A percentile compares a stretch with the other conserved stretches of the same genome.
phyloP scores from a whole-genome alignment of 2,888 invertebrate genomes.

The Epinotia nisella region DNA sequence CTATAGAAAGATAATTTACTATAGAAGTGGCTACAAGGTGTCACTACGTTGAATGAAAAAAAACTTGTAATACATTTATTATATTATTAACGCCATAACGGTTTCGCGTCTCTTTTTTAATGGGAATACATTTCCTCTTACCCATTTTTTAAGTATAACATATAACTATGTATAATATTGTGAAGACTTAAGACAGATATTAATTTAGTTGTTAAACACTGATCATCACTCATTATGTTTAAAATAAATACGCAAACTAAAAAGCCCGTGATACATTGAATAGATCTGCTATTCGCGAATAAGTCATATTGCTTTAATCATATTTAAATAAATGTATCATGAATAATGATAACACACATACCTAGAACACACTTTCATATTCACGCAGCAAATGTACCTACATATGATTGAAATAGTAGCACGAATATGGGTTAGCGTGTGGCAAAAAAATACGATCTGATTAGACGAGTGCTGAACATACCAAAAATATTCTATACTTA shows the following conservation, averaged over 20 bases:
- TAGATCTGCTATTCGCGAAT: conserved; percentile 9
- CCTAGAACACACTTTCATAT: conserved; percentile 30
- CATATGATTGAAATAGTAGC: conserved; percentile 24
- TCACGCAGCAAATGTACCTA: conserved; percentile 23
- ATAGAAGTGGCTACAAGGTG: too few species aligned
- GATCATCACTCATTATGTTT: background rate
- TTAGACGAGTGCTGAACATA: conserved; percentile 19
- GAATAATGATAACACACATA: conserved; percentile 25
- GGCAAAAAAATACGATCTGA: conserved; percentile 38
- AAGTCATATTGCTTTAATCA: background rate
- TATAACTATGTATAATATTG: too few species aligned
- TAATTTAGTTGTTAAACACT: background rate
- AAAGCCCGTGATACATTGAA: background rate
- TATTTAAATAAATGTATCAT: conserved; percentile 24
- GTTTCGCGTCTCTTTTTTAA: too few species aligned
- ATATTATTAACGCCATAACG: too few species aligned
- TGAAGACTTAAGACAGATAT: too few species aligned
- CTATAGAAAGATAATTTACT: too few species aligned
- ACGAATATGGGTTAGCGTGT: conserved; percentile 38
- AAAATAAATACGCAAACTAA: background rate
- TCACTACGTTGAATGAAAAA: too few species aligned
- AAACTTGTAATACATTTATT: too few species aligned
- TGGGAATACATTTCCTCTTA: too few species aligned
- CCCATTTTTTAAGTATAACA: too few species aligned
- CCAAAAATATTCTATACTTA: conserved; percentile 1